Evolutionary conservation across 1,140 invertebrate genomes (phyloP).

Genomic region (Berghia stephanieae): DNA sequence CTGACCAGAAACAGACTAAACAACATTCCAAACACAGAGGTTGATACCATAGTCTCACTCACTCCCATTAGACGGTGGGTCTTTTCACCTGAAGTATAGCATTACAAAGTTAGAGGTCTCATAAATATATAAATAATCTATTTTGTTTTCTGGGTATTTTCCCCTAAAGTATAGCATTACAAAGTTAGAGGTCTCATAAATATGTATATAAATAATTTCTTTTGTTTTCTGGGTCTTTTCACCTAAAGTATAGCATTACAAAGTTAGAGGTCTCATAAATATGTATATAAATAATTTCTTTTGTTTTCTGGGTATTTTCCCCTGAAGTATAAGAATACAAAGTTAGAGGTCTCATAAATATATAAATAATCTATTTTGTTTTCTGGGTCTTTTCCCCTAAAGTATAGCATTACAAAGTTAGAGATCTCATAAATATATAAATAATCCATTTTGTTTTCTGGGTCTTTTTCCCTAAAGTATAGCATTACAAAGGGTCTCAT

Average conservation of each 20-base stretch:
- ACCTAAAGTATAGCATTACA: conserved; percentile 62
- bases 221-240: too few species aligned
- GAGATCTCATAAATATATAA: conserved; percentile 13
- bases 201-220: too few species aligned
- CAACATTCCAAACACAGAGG: conserved; percentile 81
- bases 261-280: neutral
- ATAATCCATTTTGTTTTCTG: conserved; percentile 13
- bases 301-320: too few species aligned
- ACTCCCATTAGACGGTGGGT: conserved; percentile 91
- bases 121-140: conserved; percentile 14
- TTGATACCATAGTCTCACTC: conserved; percentile 87
- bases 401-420: conserved; percentile 22
- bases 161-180: conserved; percentile 83
- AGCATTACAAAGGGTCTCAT: too few species aligned
- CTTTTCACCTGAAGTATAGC: conserved; percentile 76
- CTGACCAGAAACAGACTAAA: conserved; percentile 89
- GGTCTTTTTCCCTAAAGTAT: too few species aligned
- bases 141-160: too few species aligned
- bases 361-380: conserved; percentile 12
- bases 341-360: too few species aligned
- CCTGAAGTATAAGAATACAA: too few species aligned
- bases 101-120: too few species aligned
- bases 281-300: neutral
- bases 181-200: conserved; percentile 29
- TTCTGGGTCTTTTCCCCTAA: conserved; percentile 82